Percentiles rank a stretch among this genome's conserved stretches.
Evolutionary conservation across 2,888 invertebrate species (phyloP).

Genomic region (Marronus borbonicus): DNA sequence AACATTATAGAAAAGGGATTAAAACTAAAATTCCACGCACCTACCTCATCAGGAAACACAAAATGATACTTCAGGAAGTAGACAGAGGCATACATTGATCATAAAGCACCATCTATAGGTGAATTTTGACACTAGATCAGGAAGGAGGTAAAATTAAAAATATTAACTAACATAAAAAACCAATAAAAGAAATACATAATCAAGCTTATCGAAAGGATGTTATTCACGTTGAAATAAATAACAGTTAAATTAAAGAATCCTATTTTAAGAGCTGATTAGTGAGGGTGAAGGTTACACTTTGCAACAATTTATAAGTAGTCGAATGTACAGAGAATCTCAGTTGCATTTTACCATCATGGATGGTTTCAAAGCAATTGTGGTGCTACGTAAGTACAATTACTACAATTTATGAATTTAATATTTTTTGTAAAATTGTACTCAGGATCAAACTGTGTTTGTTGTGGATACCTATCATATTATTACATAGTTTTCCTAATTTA

Average conservation of each 20-base stretch:
- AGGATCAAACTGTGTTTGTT: too few species aligned
- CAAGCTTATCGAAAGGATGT: constrained; percentile 30
- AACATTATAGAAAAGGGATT: constrained; percentile 28
- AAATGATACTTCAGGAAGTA: constrained; percentile 21
- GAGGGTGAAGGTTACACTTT: constrained; percentile 49
- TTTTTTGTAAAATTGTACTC: too few species aligned
- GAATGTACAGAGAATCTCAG: constrained; percentile 17
- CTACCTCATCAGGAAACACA: constrained; percentile 18
- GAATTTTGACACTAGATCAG: not conserved
- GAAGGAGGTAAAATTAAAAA: constrained; percentile 27
- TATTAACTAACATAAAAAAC: not conserved
- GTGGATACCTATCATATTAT: too few species aligned
- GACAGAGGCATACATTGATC: constrained; percentile 18
- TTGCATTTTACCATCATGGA: constrained; percentile 52
- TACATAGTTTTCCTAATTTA: too few species aligned
- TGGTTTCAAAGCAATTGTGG: constrained; percentile 34
- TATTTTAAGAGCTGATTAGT: constrained; percentile 46
- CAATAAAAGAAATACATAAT: constrained; percentile 15
- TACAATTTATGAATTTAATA: not conserved
- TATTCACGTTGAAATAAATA: constrained; percentile 24
- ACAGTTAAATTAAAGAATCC: constrained; percentile 20
- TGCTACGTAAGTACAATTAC: constrained; percentile 52
- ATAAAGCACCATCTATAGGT: constrained; percentile 25
- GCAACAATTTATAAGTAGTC: constrained; percentile 48
- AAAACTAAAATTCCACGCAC: not conserved